Percentiles rank a stretch among this genome's conserved stretches.
phyloP scores from a whole-genome alignment of 2,113 vertebrate genomes.

The Carettochelys insculpta region DNA sequence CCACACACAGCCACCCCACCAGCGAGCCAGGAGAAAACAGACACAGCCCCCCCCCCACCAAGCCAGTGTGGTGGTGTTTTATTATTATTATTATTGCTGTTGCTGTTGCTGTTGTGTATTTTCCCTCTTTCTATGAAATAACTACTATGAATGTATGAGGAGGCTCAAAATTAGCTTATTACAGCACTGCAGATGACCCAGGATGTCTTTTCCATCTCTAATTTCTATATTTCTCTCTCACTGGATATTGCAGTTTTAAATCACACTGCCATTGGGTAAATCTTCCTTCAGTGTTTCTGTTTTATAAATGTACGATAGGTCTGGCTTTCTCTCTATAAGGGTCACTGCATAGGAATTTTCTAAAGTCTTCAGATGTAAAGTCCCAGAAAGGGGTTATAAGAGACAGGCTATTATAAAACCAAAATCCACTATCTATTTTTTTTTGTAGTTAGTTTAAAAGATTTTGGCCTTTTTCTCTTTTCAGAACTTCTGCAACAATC shows the following conservation, averaged over 20 bases:
- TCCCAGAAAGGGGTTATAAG: not conserved
- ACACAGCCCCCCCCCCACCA: no score
- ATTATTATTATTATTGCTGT: no score
- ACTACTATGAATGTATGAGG: no score
- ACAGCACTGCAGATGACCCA: no score
- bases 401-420: no score
- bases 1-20: no score
- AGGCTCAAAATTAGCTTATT: no score
- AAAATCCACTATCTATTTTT: no score
- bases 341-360: not conserved
- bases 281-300: not conserved
- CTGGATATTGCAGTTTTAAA: not conserved
- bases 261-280: not conserved
- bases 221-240: not conserved
- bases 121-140: no score
- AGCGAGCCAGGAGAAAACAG: no score
- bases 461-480: not conserved
- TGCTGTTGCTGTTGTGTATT: no score
- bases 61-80: no score
- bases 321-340: not conserved
- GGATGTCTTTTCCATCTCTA: not conserved
- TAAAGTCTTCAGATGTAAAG: not conserved
- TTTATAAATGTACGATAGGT: not conserved
- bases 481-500: not conserved
- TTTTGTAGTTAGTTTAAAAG: not conserved